Conservation (phyloP, 1,140 invertebrate species). For the Drosophila fuyamai region DNA sequence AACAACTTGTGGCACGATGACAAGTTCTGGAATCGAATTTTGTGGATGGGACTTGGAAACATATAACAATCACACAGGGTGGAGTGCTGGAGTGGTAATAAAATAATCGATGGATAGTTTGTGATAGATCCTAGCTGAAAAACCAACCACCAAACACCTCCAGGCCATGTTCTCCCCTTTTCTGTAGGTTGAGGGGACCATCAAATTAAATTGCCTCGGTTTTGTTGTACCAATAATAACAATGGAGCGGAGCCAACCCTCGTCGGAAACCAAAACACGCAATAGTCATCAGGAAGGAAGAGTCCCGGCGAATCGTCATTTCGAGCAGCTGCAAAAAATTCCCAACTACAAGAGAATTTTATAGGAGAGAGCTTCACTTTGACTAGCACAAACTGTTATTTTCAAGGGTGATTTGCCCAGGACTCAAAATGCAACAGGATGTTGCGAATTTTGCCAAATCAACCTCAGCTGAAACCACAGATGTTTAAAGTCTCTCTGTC, state of each 20-base stretch:
- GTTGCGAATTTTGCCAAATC: conserved; percentile 56
- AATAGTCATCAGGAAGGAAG: conserved; percentile 48
- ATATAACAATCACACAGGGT: not conserved
- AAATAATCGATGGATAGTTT: conserved; percentile 64
- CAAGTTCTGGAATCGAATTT: conserved; percentile 45
- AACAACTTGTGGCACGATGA: conserved; percentile 78
- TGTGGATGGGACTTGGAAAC: not conserved
- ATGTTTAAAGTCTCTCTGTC: conserved; percentile 35
- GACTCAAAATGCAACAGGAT: conserved; percentile 66
- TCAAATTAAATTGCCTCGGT: conserved; percentile 74
- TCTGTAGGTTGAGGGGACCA: conserved; percentile 55
- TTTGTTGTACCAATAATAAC: conserved; percentile 72
- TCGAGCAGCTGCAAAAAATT: conserved; percentile 39
- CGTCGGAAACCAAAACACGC: conserved; percentile 58
- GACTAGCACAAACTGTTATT: conserved; percentile 12
- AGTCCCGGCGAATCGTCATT: conserved; percentile 15
- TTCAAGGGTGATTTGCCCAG: conserved; percentile 22
- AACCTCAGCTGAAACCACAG: conserved; percentile 44
- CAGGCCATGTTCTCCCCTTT: not conserved
- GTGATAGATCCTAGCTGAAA: conserved; percentile 28
- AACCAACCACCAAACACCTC: conserved; percentile 36
- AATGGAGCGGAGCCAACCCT: conserved; percentile 60
- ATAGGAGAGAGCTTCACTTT: conserved; percentile 2
- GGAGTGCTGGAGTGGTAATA: conserved; percentile 43
- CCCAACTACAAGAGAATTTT: conserved; percentile 1